phyloP scores from a whole-genome alignment of 2,888 invertebrate genomes.

The Osmoderma eremita region DNA sequence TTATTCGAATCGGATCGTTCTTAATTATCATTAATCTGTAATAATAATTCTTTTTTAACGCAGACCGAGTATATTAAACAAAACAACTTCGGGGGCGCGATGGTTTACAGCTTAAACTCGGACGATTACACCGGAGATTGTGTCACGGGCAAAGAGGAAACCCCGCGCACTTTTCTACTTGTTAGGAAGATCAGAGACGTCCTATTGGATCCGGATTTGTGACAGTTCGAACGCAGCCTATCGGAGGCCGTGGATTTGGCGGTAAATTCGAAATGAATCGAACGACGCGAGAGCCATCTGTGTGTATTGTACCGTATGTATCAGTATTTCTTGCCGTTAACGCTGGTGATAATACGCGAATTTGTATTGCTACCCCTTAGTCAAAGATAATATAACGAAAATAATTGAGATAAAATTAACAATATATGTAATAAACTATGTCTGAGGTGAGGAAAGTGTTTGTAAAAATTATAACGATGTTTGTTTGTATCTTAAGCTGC shows the following conservation, averaged over 20 bases:
- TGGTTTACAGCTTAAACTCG: slow-evolving; percentile 84
- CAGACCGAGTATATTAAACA: slow-evolving; percentile 68
- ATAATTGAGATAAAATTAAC: too few relatives aligned
- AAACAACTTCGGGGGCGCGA: slow-evolving; percentile 78
- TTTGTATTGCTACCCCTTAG: too few relatives aligned
- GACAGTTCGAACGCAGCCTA: slow-evolving; percentile 55
- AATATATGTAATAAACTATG: too few relatives aligned
- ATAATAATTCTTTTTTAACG: background rate
- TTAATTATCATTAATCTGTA: slow-evolving; percentile 23
- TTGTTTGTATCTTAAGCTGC: too few relatives aligned
- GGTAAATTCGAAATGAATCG: slow-evolving; percentile 36
- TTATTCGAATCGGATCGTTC: slow-evolving; percentile 6
- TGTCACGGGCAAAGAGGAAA: slow-evolving; percentile 49
- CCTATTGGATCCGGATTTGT: slow-evolving; percentile 54
- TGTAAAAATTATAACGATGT: too few relatives aligned
- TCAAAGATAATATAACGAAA: too few relatives aligned
- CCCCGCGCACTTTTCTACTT: slow-evolving; percentile 63
- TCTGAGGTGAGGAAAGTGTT: too few relatives aligned
- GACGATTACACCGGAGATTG: slow-evolving; percentile 79
- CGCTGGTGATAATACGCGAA: background rate
- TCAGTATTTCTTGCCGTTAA: background rate
- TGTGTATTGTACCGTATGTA: background rate
- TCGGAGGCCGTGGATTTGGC: slow-evolving; percentile 50
- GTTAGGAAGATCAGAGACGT: slow-evolving; percentile 50
- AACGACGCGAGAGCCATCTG: background rate